A percentile compares a stretch with the other conserved stretches of the same genome.
phyloP scores from a whole-genome alignment of 92 coral and sea anemone species.

The Phenganax marumi region DNA sequence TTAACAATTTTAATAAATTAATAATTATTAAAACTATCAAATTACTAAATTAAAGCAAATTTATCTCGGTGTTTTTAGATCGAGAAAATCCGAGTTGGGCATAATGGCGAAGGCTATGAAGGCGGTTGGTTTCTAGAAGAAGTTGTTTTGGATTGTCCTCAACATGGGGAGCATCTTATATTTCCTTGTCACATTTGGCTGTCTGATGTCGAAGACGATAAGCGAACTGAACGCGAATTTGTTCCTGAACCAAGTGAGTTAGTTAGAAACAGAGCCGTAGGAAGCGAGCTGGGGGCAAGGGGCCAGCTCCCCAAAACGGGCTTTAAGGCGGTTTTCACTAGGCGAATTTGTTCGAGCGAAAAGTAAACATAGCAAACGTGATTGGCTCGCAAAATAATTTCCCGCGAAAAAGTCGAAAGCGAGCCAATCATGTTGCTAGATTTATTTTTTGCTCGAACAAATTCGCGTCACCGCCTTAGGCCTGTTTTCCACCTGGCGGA shows the following conservation, averaged over 20 bases:
- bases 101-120: constrained; percentile 78
- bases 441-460: no score
- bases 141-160: constrained; percentile 83
- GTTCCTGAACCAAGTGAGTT: constrained; percentile 63
- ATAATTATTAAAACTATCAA: neutral
- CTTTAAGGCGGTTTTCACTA: neutral
- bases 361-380: no score
- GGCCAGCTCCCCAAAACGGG: no score
- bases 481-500: no score
- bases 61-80: constrained; percentile 53
- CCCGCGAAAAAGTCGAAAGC: no score
- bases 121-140: constrained; percentile 95
- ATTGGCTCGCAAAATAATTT: no score
- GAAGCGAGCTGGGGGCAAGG: no score
- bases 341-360: neutral
- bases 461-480: no score
- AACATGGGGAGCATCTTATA: constrained; percentile 87
- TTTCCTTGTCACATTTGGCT: constrained; percentile 92
- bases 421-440: no score
- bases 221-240: constrained; percentile 71
- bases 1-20: no score
- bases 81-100: constrained; percentile 85
- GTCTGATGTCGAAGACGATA: constrained; percentile 70
- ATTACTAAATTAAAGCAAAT: neutral
- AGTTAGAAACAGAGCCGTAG: no score